Evolutionary conservation across 2,113 vertebrate genomes (phyloP).

Genomic region (Hirundichthys speculiger): DNA sequence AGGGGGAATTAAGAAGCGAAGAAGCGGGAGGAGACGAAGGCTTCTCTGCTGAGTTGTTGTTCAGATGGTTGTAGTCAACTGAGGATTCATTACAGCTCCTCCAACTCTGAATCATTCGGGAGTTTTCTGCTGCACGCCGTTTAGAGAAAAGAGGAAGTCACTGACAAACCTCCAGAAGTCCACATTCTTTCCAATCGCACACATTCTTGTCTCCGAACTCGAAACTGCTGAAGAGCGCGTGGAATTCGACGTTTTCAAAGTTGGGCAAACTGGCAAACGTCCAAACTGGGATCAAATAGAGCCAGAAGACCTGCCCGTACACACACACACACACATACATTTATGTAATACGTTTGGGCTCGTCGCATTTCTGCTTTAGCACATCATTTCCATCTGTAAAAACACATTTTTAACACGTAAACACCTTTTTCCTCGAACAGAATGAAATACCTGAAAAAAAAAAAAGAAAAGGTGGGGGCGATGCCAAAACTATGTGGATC

Average conservation of each 20-base stretch:
- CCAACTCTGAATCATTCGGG: constrained; percentile 6
- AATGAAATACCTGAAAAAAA: constrained; percentile 29
- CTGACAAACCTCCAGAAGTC: constrained; percentile 10
- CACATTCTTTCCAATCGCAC: constrained; percentile 18
- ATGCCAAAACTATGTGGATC: constrained; percentile 5
- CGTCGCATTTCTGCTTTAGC: not conserved
- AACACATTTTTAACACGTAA: constrained; percentile 6
- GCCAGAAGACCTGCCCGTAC: constrained; percentile 1
- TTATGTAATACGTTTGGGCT: constrained; percentile 12
- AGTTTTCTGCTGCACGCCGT: constrained; percentile 3
- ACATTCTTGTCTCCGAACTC: constrained; percentile 32
- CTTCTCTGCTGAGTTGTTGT: too few relatives aligned
- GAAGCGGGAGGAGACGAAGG: too few relatives aligned
- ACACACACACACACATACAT: constrained; percentile 2
- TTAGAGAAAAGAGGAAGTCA: constrained; percentile 9
- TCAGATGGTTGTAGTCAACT: too few relatives aligned
- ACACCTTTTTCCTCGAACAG: constrained; percentile 2
- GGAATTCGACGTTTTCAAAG: constrained; percentile 16
- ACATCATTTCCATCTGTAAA: constrained; percentile 10
- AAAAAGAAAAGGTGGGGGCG: too few relatives aligned
- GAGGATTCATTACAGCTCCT: constrained; percentile 12
- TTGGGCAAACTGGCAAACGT: not conserved
- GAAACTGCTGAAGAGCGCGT: constrained; percentile 17
- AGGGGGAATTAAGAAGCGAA: too few relatives aligned
- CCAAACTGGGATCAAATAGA: constrained; percentile 19